Evolutionary conservation across 2,888 invertebrate species (phyloP), one percentile per base, ranked within the genome.

Genomic region (Agapetus fuscipes): DNA sequence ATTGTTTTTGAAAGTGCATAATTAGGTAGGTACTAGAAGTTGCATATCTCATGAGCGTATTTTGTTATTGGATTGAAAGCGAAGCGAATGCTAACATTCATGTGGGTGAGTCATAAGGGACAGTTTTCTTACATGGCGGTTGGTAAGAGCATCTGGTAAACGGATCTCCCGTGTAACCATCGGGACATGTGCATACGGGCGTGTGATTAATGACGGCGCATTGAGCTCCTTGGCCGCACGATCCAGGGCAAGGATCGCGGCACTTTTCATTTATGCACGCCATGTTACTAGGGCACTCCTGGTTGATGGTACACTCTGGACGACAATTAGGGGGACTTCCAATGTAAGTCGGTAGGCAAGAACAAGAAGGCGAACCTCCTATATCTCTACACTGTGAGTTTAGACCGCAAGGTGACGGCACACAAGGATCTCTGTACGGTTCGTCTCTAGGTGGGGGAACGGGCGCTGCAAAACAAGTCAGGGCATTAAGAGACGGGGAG

Each of bases 361-460:
- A 75, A 55, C 87, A 88, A 26, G 79, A 76, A 16, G 84, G 81
- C 14, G 68, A 62, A 27, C 74, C 74, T 43, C 78, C 75, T 10
- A 72, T 61, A 49, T 80, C 75, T 43, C 75, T 71, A 53, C 88
- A 88, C 54, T 80, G 72, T 3, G 86, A 78, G 55, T 83, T 81
- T 17, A 78, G 74, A 15, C 88, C 88, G 55, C 88, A 88, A 1
- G 86, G 85, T 28, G 83, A 80, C 16, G 84, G 85, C 36, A 77
- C 56, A 55, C 87, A 87, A 31, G 84, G 83, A 60, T 83, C 76
- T 31, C 67, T 72, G 33, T 62, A 59, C 50, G 56, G 50, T 28
- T 58, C 56, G 27, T 55, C 52, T 16, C 54, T 54, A 44, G 48
- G 56, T 34, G 49, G 55, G 41, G 59, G 57, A 13, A 54, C 53